Evolutionary conservation across 2,113 vertebrate genomes (phyloP).

Genomic region (Lepisosteus osseus): DNA sequence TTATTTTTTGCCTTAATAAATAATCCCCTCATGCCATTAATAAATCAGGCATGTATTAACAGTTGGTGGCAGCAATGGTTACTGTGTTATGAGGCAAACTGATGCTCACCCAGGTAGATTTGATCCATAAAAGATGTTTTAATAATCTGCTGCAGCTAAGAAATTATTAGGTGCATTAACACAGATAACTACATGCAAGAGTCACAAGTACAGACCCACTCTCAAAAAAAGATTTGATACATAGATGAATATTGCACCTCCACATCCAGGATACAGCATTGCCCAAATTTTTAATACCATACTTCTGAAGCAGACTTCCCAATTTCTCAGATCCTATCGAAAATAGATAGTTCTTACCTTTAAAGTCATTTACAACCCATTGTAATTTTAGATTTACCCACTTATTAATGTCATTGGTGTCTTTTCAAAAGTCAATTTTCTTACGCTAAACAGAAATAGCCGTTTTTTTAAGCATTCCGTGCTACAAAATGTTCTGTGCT

Average conservation of each 20-base stretch:
- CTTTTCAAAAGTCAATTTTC: background rate
- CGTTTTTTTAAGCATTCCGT: no score
- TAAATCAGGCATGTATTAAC: no score
- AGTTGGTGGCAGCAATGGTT: no score
- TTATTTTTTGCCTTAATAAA: no score
- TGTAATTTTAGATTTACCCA: background rate
- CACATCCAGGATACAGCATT: constrained; percentile 37
- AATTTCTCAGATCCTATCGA: background rate
- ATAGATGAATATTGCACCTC: constrained; percentile 50
- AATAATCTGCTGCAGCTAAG: constrained; percentile 17
- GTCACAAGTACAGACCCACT: constrained; percentile 57
- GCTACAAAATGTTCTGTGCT: no score
- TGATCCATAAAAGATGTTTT: no score
- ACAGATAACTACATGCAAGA: constrained; percentile 59
- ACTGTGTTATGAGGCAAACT: no score
- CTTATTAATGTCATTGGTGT: background rate
- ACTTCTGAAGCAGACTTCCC: background rate
- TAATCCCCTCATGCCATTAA: no score
- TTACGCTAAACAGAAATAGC: no score
- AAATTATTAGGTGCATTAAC: constrained; percentile 38
- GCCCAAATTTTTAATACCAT: constrained; percentile 23
- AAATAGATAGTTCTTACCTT: background rate
- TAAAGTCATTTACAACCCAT: background rate
- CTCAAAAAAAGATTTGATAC: constrained; percentile 49
- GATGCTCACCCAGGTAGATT: no score